phyloP scores from a whole-genome alignment of 2,113 vertebrate genomes.

The Cebus imitator region DNA sequence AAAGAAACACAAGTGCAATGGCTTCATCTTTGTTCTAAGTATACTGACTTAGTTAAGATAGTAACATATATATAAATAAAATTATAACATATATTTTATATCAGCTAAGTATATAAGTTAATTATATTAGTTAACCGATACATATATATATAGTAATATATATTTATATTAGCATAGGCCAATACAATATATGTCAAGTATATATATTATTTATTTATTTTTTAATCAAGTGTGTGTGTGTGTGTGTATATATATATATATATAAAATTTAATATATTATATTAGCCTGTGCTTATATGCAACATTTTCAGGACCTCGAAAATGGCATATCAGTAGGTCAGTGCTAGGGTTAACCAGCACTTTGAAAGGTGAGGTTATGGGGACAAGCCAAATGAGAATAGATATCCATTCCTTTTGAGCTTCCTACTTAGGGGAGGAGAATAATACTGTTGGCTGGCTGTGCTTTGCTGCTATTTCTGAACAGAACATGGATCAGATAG shows the following conservation, averaged over 20 bases:
- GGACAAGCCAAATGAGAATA: neutral
- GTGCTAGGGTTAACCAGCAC: neutral
- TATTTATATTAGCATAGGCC: neutral
- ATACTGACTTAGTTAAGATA: neutral
- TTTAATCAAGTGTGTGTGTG: too few species aligned
- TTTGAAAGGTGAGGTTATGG: neutral
- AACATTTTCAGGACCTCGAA: neutral
- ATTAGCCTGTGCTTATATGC: neutral
- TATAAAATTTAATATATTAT: neutral
- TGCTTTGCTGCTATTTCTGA: neutral
- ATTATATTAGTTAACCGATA: neutral
- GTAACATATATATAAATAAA: neutral
- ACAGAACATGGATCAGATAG: neutral
- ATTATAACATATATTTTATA: neutral
- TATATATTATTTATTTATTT: neutral
- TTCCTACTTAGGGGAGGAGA: neutral
- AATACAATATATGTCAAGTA: neutral
- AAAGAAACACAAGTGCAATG: neutral
- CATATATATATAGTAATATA: too few species aligned
- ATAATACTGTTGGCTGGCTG: neutral
- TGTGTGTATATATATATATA: too few species aligned
- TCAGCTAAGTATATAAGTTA: neutral
- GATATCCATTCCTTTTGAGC: neutral
- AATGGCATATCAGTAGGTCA: neutral
- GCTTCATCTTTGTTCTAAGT: neutral